phyloP scores from a whole-genome alignment of 2,797 vertebrate species.

The Miichthys miiuy region DNA sequence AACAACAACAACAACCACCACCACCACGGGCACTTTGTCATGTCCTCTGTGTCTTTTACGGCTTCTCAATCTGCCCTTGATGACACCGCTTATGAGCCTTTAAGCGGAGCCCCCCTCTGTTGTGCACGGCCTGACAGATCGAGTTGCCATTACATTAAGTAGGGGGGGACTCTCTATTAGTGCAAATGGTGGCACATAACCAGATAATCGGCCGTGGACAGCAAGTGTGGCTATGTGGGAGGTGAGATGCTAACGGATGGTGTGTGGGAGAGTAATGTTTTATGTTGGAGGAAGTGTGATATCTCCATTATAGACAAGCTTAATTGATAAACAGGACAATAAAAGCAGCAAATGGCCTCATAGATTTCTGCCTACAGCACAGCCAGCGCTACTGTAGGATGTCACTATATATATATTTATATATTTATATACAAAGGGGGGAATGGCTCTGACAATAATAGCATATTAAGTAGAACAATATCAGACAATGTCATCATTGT shows the following conservation, averaged over 20 bases:
- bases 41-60: slow-evolving; percentile 61
- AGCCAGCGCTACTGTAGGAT: slow-evolving; percentile 56
- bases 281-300: slow-evolving; percentile 82
- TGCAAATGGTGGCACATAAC: slow-evolving; percentile 80
- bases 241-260: slow-evolving; percentile 84
- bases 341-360: slow-evolving; percentile 73
- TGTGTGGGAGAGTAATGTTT: slow-evolving; percentile 85
- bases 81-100: slow-evolving; percentile 70
- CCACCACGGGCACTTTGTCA: slow-evolving; percentile 64
- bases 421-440: slow-evolving; percentile 3
- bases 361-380: slow-evolving; percentile 66
- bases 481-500: slow-evolving; percentile 69
- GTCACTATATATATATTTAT: slow-evolving; percentile 47
- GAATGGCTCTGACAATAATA: slow-evolving; percentile 60
- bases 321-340: slow-evolving; percentile 85
- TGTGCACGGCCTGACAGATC: slow-evolving; percentile 64
- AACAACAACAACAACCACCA: slow-evolving; percentile 15
- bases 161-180: slow-evolving; percentile 74
- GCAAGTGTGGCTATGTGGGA: slow-evolving; percentile 83
- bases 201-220: slow-evolving; percentile 77
- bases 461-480: slow-evolving; percentile 70
- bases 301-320: slow-evolving; percentile 78
- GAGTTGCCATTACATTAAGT: slow-evolving; percentile 77
- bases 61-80: slow-evolving; percentile 71
- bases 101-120: slow-evolving; percentile 57